These are phyloP conservation scores for Nothoprocta perdicaria DNA, from an alignment of 2,113 vertebrate genomes.

Conservation along the genomic window DNA sequence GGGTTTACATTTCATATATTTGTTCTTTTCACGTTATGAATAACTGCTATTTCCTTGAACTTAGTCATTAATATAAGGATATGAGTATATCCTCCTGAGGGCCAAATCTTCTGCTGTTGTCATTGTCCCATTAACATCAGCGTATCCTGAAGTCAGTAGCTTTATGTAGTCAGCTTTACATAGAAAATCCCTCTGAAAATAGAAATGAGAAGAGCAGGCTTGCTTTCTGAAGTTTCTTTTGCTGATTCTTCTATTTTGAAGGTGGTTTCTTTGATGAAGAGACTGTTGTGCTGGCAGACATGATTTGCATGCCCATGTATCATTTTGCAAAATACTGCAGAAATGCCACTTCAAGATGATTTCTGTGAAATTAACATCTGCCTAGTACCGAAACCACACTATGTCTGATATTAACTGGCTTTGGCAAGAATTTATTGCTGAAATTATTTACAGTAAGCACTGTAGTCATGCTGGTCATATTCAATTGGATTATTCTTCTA, in stretches of 20 bases:
- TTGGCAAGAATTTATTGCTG: slow-evolving; percentile 1
- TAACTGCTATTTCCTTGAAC: slow-evolving; percentile 30
- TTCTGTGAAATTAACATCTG: not conserved
- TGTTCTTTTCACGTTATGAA: slow-evolving; percentile 34
- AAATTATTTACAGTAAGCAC: not conserved
- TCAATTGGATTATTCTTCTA: not conserved
- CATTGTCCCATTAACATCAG: not conserved
- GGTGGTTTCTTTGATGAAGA: not conserved
- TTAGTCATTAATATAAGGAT: not conserved
- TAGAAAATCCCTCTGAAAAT: not conserved
- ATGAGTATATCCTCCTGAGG: not conserved
- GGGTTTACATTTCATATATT: slow-evolving; percentile 40
- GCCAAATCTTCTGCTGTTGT: slow-evolving; percentile 9
- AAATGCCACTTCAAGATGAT: not conserved
- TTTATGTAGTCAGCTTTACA: not conserved
- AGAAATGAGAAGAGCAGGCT: not conserved
- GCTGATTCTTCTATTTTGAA: not conserved
- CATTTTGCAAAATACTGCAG: not conserved
- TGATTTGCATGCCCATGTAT: not conserved
- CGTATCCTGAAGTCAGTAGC: not conserved
- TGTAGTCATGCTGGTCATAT: not conserved
- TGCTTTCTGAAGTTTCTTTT: not conserved
- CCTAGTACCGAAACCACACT: not conserved
- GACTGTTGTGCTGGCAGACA: not conserved
- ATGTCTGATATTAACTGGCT: not conserved